A percentile compares a stretch with the other conserved stretches of the same genome.
These are phyloP conservation scores for Ascidia mentula DNA, from an alignment of 23 tunicate species.

Conservation along the genomic window DNA sequence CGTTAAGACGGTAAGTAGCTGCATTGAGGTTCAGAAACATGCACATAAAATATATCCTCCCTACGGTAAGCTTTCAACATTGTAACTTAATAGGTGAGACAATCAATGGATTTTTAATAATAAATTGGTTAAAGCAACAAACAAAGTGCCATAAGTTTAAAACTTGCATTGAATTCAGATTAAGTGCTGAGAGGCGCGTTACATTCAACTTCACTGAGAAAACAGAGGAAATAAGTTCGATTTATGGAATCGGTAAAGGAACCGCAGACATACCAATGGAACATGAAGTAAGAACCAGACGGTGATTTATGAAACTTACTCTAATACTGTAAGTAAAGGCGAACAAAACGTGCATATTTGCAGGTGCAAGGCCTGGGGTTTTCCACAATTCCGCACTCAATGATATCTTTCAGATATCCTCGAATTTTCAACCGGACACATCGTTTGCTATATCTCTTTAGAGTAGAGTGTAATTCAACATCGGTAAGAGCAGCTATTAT, in stretches of 20 bases:
- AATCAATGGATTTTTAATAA: too few relatives aligned
- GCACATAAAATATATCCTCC: too few relatives aligned
- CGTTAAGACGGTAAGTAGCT: slow-evolving; percentile 28
- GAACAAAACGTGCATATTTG: too few relatives aligned
- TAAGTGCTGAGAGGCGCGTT: neutral
- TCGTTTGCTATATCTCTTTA: neutral
- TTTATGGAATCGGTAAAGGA: neutral
- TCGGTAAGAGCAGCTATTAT: too few relatives aligned
- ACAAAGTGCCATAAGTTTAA: neutral
- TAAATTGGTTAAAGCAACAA: too few relatives aligned
- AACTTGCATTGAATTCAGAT: neutral
- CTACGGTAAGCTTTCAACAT: too few relatives aligned
- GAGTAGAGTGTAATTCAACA: slow-evolving; percentile 21
- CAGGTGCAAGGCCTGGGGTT: neutral
- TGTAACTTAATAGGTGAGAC: too few relatives aligned
- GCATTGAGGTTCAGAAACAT: too few relatives aligned
- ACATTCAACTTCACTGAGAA: neutral
- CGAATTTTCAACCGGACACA: neutral
- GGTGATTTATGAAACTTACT: too few relatives aligned
- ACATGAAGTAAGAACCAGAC: neutral
- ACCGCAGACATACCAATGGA: neutral
- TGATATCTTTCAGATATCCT: neutral
- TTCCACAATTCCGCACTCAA: neutral
- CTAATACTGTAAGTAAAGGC: too few relatives aligned
- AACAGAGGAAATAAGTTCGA: neutral